A percentile compares a stretch with the other conserved stretches of the same genome.
Conservation (phyloP, 2,797 vertebrate species). For the Microhierax caerulescens region DNA sequence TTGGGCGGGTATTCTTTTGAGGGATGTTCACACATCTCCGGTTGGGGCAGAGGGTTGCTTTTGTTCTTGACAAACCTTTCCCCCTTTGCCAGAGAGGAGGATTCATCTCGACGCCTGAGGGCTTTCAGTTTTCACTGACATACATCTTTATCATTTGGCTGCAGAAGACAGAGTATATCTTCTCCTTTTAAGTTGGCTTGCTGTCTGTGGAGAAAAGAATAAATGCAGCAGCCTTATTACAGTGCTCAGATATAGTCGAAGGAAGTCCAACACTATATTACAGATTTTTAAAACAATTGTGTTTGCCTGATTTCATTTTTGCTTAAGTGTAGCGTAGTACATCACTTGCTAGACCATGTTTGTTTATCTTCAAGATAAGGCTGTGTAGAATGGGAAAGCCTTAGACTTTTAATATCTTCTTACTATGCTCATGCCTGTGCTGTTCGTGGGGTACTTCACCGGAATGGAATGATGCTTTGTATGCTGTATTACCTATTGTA, state of each 20-base stretch:
- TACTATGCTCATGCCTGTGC: background rate
- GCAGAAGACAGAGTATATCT: background rate
- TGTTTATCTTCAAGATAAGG: background rate
- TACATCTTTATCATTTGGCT: background rate
- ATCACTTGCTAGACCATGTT: background rate
- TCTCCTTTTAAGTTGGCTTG: background rate
- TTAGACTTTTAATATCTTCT: background rate
- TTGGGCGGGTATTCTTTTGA: background rate
- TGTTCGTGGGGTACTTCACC: background rate
- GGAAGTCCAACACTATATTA: background rate
- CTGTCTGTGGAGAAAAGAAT: background rate
- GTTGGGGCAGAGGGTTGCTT: background rate
- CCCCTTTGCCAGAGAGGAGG: background rate
- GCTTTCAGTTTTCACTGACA: background rate
- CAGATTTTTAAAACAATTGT: background rate
- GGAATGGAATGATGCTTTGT: background rate
- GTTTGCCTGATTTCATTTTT: constrained; percentile 12
- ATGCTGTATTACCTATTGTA: background rate
- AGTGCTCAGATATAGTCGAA: background rate
- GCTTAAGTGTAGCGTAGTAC: background rate
- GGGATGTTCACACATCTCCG: background rate
- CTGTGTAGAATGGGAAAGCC: background rate
- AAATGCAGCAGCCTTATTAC: background rate
- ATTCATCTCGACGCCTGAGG: background rate
- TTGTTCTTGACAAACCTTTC: background rate